Conservation (phyloP, 1,140 invertebrate species). For the Bombyx mandarina region DNA sequence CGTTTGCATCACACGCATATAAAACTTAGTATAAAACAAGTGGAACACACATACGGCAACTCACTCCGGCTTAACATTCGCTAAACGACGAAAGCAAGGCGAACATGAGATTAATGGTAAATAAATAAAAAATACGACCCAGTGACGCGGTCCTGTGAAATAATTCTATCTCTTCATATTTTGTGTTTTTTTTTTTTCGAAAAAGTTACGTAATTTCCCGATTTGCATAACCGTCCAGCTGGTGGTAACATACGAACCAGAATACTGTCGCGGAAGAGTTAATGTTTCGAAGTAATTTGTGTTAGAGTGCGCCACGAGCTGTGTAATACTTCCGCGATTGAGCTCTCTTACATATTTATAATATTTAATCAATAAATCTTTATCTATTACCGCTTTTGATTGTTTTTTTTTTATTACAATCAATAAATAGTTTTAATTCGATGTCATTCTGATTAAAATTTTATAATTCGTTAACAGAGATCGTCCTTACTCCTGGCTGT, state of each 20-base stretch:
- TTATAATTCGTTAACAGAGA: conserved; percentile 45
- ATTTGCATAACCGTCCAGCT: conserved; percentile 10
- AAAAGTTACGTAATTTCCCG: background rate
- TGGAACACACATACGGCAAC: conserved; percentile 16
- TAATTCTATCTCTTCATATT: too few relatives aligned
- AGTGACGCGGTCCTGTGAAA: too few relatives aligned
- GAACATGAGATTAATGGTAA: conserved; percentile 63
- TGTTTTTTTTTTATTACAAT: too few relatives aligned
- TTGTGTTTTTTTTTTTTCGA: too few relatives aligned
- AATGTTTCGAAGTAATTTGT: too few relatives aligned
- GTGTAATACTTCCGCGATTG: too few relatives aligned
- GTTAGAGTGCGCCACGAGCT: too few relatives aligned
- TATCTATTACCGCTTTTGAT: too few relatives aligned
- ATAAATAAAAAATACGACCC: background rate
- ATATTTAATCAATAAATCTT: too few relatives aligned
- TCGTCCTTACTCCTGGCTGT: conserved; percentile 66
- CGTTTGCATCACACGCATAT: conserved; percentile 52
- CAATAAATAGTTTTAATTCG: too few relatives aligned
- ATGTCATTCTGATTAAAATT: background rate
- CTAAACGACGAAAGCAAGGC: conserved; percentile 50
- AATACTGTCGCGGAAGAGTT: too few relatives aligned
- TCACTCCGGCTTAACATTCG: conserved; percentile 61
- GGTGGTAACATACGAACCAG: background rate
- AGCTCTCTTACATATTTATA: too few relatives aligned
- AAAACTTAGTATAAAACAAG: conserved; percentile 60